These are phyloP conservation scores for Helicorthomorpha holstii DNA, from an alignment of 1,140 invertebrate genomes.

Conservation along the genomic window DNA sequence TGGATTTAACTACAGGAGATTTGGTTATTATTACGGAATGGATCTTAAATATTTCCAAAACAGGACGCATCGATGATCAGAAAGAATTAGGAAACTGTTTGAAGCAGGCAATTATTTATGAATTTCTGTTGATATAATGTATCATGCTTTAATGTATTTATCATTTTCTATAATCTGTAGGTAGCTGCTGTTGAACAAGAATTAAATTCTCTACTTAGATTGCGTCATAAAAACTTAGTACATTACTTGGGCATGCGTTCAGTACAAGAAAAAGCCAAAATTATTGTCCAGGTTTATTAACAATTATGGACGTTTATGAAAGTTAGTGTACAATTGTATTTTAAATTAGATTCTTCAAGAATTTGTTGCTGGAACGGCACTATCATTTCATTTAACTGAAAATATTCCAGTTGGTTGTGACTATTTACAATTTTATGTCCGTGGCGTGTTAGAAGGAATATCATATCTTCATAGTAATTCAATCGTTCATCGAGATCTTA, in stretches of 20 bases:
- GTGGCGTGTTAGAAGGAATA: constrained; percentile 44
- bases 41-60: constrained; percentile 33
- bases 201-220: constrained; percentile 41
- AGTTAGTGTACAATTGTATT: background rate
- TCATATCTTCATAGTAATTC: constrained; percentile 56
- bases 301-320: background rate
- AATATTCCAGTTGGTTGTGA: constrained; percentile 37
- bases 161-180: constrained; percentile 11
- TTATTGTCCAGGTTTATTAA: constrained; percentile 20
- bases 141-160: background rate
- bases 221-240: constrained; percentile 51
- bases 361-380: constrained; percentile 37
- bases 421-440: constrained; percentile 40
- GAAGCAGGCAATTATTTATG: background rate
- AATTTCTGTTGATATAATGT: constrained; percentile 5
- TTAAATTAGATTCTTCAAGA: constrained; percentile 32
- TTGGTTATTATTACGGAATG: constrained; percentile 50
- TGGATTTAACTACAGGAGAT: constrained; percentile 46
- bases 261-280: constrained; percentile 34
- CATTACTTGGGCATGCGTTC: constrained; percentile 52
- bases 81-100: background rate
- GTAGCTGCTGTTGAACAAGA: constrained; percentile 48
- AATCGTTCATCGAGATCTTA: constrained; percentile 55
- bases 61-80: constrained; percentile 7
- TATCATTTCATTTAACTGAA: constrained; percentile 33